These are phyloP conservation scores for Pelecanoides urinatrix DNA, from an alignment of 2,113 vertebrate genomes.

Conservation along the genomic window DNA sequence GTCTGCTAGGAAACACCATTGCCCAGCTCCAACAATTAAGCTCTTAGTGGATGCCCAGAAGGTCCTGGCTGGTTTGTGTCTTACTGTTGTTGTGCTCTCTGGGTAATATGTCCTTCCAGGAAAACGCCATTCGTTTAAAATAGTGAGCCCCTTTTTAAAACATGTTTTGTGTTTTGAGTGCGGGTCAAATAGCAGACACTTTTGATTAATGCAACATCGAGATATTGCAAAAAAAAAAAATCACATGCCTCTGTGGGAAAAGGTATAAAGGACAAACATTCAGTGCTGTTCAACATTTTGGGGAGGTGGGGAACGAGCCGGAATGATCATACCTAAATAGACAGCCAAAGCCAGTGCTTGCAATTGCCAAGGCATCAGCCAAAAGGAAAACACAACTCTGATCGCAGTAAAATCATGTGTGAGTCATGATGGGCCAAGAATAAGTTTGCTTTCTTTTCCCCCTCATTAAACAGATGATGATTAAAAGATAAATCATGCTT, in stretches of 20 bases:
- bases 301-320: conserved; percentile 2
- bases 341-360: background rate
- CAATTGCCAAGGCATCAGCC: conserved; percentile 8
- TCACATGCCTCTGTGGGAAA: background rate
- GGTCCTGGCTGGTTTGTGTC: background rate
- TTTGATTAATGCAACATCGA: background rate
- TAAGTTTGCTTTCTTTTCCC: conserved; percentile 46
- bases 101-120: background rate
- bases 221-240: background rate
- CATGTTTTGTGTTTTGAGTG: background rate
- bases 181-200: conserved; percentile 1
- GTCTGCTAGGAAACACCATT: background rate
- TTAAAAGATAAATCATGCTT: conserved; percentile 56
- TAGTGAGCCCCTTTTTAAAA: background rate
- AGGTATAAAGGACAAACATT: background rate
- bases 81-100: background rate
- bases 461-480: conserved; percentile 25
- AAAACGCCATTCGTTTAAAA: background rate
- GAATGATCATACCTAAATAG: conserved; percentile 1
- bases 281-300: background rate
- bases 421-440: conserved; percentile 37
- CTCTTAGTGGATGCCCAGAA: background rate
- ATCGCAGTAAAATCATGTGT: background rate
- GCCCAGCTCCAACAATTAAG: background rate
- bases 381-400: background rate